Evolutionary conservation across 2,113 vertebrate species (phyloP).

Genomic region (Cheirogaleus medius): DNA sequence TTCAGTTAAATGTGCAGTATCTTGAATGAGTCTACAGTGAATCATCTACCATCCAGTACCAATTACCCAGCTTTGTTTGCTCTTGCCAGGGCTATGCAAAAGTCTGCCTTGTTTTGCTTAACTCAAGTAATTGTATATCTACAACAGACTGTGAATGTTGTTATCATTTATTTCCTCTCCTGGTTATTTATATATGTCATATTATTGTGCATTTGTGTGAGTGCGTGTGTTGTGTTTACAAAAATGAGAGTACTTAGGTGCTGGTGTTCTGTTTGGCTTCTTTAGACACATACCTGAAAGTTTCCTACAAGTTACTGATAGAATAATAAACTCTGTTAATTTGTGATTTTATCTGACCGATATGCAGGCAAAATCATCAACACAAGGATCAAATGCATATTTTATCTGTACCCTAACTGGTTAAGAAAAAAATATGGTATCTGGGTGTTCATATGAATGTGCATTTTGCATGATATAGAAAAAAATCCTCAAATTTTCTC

Average conservation of each 20-base stretch:
- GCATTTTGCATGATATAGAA: not conserved
- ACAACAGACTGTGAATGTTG: not conserved
- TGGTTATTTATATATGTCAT: not conserved
- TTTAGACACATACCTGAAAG: not conserved
- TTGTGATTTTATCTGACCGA: not conserved
- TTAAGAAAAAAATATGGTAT: not conserved
- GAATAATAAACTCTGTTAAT: not conserved
- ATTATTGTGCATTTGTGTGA: not conserved
- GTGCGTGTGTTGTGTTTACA: not conserved
- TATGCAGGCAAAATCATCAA: not conserved
- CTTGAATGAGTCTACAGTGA: constrained; percentile 19
- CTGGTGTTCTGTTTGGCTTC: not conserved
- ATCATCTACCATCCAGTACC: not conserved
- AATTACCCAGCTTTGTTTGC: constrained; percentile 27
- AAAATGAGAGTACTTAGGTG: not conserved
- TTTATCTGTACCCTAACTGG: not conserved
- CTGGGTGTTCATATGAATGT: not conserved
- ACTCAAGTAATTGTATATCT: not conserved
- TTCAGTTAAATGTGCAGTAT: constrained; percentile 45
- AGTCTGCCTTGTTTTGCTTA: not conserved
- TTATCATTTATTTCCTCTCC: constrained; percentile 13
- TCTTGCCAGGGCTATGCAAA: not conserved
- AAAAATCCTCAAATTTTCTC: not conserved
- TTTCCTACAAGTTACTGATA: not conserved
- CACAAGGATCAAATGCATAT: not conserved